Conservation (phyloP, 1,140 invertebrate species). For the Xylocopa sonorina region DNA sequence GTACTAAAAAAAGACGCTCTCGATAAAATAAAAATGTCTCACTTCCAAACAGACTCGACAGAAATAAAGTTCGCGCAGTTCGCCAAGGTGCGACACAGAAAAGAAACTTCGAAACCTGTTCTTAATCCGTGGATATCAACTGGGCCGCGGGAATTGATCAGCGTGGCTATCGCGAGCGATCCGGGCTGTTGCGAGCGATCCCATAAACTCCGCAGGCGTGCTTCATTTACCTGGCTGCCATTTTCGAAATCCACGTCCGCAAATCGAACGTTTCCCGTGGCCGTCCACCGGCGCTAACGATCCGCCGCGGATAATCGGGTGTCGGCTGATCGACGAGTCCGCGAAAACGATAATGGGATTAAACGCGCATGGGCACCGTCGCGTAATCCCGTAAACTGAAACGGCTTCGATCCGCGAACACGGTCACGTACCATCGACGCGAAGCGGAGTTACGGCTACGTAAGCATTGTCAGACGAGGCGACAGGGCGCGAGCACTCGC, state of each 20-base stretch:
- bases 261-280: background rate
- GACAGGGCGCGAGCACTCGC: background rate
- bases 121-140: too few relatives aligned
- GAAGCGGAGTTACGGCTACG: constrained; percentile 25
- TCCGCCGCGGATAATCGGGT: background rate
- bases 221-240: too few relatives aligned
- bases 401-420: constrained; percentile 28
- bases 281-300: background rate
- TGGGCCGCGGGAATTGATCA: too few relatives aligned
- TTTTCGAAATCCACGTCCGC: background rate
- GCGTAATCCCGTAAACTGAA: constrained; percentile 35
- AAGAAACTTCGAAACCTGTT: too few relatives aligned
- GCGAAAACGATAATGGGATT: constrained; percentile 38
- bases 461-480: constrained; percentile 39
- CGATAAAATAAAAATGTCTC: too few relatives aligned
- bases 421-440: constrained; percentile 30
- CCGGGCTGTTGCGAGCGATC: too few relatives aligned
- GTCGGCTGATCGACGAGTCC: constrained; percentile 11
- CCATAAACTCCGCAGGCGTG: too few relatives aligned
- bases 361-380: constrained; percentile 21
- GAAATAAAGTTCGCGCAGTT: too few relatives aligned
- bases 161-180: too few relatives aligned
- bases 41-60: too few relatives aligned
- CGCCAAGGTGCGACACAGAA: too few relatives aligned
- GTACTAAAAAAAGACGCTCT: too few relatives aligned